These are phyloP conservation scores for Chouioia cunea DNA, from an alignment of 2,888 invertebrate genomes.

Conservation along the genomic window DNA sequence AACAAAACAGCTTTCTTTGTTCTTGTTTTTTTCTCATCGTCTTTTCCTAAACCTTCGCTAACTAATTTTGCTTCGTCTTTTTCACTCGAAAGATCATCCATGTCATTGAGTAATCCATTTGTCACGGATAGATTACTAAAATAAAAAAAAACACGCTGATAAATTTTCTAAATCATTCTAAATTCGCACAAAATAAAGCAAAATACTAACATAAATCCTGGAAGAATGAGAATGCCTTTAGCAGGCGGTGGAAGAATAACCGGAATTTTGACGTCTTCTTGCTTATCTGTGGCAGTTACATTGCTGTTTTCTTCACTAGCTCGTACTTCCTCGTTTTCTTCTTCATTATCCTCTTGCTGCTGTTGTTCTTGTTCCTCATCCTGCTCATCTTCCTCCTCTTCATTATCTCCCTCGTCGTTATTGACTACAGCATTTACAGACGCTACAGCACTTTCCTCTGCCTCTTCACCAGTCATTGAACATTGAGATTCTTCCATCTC, in stretches of 20 bases:
- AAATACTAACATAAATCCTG: slow-evolving; percentile 69
- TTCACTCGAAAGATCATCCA: slow-evolving; percentile 46
- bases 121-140: slow-evolving; percentile 55
- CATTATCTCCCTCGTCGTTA: slow-evolving; percentile 53
- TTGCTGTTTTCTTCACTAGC: slow-evolving; percentile 44
- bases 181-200: background rate
- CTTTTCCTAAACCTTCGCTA: slow-evolving; percentile 44
- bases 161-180: background rate
- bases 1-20: slow-evolving; percentile 72
- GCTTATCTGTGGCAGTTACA: slow-evolving; percentile 10
- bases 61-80: slow-evolving; percentile 48
- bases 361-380: slow-evolving; percentile 55
- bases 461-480: slow-evolving; percentile 23
- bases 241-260: slow-evolving; percentile 68
- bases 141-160: slow-evolving; percentile 24
- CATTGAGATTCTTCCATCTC: slow-evolving; percentile 32
- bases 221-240: slow-evolving; percentile 72
- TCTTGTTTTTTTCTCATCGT: slow-evolving; percentile 40
- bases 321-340: slow-evolving; percentile 43
- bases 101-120: slow-evolving; percentile 56
- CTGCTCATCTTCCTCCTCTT: slow-evolving; percentile 52
- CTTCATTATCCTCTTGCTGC: slow-evolving; percentile 46
- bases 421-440: slow-evolving; percentile 40
- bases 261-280: slow-evolving; percentile 43
- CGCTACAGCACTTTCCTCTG: slow-evolving; percentile 38